Percentiles rank a stretch among this genome's conserved stretches.
Evolutionary conservation across 2,113 vertebrate species (phyloP).

Genomic region (Notothenia rossii): DNA sequence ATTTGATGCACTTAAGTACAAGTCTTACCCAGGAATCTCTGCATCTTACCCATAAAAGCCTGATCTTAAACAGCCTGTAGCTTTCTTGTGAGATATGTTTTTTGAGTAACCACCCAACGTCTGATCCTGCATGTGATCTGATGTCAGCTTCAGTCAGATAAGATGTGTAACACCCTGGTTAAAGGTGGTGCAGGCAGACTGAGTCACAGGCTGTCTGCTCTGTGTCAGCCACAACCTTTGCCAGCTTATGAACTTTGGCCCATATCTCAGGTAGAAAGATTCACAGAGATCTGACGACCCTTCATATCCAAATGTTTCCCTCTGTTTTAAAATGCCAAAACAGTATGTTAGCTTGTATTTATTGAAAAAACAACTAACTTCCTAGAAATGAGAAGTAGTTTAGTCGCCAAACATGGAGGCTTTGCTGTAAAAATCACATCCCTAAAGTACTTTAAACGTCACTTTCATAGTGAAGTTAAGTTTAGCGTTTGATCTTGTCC

Average conservation of each 20-base stretch:
- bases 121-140: conserved; percentile 1
- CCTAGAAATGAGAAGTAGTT: neutral
- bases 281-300: conserved; percentile 2
- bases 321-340: neutral
- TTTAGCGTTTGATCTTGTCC: neutral
- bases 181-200: conserved; percentile 22
- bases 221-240: conserved; percentile 29
- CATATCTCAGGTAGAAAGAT: conserved; percentile 41
- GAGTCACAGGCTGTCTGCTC: conserved; percentile 31
- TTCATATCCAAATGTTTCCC: conserved; percentile 8
- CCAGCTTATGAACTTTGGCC: conserved; percentile 68
- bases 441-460: neutral
- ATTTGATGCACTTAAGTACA: neutral
- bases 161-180: conserved; percentile 9
- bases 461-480: neutral
- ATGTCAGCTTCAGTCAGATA: conserved; percentile 17
- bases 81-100: conserved; percentile 12
- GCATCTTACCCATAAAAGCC: neutral
- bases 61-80: neutral
- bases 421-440: neutral
- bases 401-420: neutral
- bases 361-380: neutral
- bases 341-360: neutral
- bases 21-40: neutral
- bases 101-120: neutral